Conservation (phyloP, 1,140 invertebrate species). For the Penaeus japonicus region DNA sequence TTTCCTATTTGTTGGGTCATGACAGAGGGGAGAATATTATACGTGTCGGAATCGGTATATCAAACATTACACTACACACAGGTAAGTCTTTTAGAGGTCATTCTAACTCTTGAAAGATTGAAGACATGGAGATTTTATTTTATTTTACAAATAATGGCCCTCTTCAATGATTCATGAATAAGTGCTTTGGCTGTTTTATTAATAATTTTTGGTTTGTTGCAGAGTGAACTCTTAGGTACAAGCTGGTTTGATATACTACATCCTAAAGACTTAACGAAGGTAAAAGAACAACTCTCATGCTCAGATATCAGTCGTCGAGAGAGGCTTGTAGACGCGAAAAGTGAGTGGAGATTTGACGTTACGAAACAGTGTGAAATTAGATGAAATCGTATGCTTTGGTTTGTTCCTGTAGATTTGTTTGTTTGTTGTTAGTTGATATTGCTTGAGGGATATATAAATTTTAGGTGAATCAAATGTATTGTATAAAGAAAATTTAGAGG, state of each 20-base stretch:
- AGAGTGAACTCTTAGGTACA: constrained; percentile 88
- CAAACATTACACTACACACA: constrained; percentile 85
- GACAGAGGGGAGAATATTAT: constrained; percentile 89
- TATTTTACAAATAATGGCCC: too few relatives aligned
- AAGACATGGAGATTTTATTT: too few relatives aligned
- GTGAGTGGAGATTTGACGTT: constrained; percentile 69
- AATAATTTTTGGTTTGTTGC: constrained; percentile 60
- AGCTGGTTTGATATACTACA: constrained; percentile 95
- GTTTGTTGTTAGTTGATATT: too few relatives aligned
- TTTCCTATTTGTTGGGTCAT: constrained; percentile 90
- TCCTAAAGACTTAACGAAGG: constrained; percentile 92
- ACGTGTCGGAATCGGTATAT: constrained; percentile 89
- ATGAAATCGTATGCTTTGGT: too few relatives aligned
- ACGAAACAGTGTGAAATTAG: neutral
- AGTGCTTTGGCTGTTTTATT: too few relatives aligned
- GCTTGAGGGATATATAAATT: too few relatives aligned
- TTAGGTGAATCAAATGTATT: too few relatives aligned
- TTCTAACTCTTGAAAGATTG: neutral
- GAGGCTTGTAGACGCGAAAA: constrained; percentile 90
- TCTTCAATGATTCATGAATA: too few relatives aligned
- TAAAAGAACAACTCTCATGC: constrained; percentile 93
- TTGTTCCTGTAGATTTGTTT: too few relatives aligned
- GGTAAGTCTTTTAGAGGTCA: constrained; percentile 66
- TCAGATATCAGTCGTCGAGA: constrained; percentile 85
- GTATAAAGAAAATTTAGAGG: too few relatives aligned